Evolutionary conservation across 30 jellyfish, hydroid and myxozoan species (phyloP).

Genomic region (Hydractinia symbiolongicarpus): DNA sequence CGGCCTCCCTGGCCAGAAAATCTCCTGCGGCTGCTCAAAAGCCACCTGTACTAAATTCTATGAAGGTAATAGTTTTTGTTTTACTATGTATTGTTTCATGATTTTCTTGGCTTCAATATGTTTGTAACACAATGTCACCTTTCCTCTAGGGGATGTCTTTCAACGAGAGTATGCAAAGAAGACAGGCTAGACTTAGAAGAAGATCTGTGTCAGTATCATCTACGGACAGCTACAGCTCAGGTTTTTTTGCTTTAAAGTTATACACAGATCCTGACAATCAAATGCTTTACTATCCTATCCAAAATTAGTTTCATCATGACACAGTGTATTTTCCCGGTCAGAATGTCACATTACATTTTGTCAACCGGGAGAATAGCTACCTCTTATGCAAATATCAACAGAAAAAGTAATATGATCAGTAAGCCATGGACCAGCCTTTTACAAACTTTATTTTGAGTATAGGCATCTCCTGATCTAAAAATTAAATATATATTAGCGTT

Average conservation of each 20-base stretch:
- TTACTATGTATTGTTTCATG: constrained; percentile 6
- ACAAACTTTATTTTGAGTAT: no score
- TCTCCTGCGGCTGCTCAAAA: constrained; percentile 99
- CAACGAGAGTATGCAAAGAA: constrained; percentile 81
- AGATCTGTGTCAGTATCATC: constrained; percentile 94
- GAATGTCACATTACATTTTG: no score
- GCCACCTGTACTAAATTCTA: constrained; percentile 79
- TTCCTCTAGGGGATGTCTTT: constrained; percentile 76
- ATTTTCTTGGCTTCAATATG: neutral
- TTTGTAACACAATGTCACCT: constrained; percentile 12
- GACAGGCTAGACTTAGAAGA: constrained; percentile 83
- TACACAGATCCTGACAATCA: no score
- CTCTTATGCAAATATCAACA: no score
- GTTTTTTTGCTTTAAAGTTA: constrained; percentile 20
- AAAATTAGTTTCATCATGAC: no score
- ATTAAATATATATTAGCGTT: no score
- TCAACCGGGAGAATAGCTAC: no score
- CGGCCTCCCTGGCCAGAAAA: constrained; percentile 59
- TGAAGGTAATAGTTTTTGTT: constrained; percentile 66
- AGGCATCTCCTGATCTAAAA: no score
- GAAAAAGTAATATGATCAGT: no score
- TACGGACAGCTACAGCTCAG: constrained; percentile 96
- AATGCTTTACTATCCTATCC: no score
- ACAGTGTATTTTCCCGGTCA: no score
- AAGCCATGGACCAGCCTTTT: no score